A percentile compares a stretch with the other conserved stretches of the same genome.
Conservation (phyloP, 2,113 vertebrate genomes). For the Hyaena hyaena region DNA sequence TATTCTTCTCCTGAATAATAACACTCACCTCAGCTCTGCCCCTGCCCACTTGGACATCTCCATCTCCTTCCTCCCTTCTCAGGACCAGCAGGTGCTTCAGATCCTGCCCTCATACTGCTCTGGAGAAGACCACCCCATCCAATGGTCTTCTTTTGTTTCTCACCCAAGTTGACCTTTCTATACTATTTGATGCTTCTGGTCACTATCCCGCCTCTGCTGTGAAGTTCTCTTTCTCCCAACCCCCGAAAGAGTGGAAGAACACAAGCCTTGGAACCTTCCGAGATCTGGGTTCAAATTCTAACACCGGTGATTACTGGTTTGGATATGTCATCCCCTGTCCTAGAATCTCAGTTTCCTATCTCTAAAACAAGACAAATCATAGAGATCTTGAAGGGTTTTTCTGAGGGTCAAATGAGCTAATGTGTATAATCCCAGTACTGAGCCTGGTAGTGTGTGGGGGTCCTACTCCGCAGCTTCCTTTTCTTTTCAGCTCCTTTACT, state of each 20-base stretch:
- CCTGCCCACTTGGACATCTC: background rate
- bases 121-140: background rate
- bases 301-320: background rate
- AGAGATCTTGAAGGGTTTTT: background rate
- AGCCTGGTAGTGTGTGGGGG: background rate
- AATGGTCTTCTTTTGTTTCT: background rate
- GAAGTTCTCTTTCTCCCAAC: background rate
- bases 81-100: background rate
- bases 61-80: background rate
- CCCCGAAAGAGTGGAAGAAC: background rate
- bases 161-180: background rate
- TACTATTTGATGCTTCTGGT: background rate
- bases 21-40: background rate
- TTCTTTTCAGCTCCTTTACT: background rate
- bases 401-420: background rate
- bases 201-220: background rate
- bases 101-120: background rate
- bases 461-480: too few relatives aligned
- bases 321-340: background rate
- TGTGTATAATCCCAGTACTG: background rate
- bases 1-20: background rate
- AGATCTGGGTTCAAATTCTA: constrained; percentile 10
- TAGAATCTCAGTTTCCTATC: background rate
- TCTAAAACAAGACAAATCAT: background rate
- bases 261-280: background rate